Percentiles rank a stretch among this genome's conserved stretches.
phyloP scores from a whole-genome alignment of 2,113 vertebrate genomes.

The Okapia johnstoni region DNA sequence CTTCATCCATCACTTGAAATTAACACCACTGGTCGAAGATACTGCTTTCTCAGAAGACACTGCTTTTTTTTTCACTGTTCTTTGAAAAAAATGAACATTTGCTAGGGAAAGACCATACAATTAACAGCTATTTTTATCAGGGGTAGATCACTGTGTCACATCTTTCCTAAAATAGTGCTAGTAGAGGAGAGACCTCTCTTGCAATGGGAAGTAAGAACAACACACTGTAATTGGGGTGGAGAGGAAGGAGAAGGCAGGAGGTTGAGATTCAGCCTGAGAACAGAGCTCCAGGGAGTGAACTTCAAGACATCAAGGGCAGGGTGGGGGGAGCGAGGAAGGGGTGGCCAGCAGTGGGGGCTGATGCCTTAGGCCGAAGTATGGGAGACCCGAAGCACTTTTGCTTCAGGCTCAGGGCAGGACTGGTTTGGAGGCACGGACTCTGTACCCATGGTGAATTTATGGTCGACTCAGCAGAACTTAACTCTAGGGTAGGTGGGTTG shows the following conservation, averaged over 20 bases:
- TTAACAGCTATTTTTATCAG: not conserved
- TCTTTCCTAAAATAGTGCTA: not conserved
- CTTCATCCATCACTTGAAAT: not conserved
- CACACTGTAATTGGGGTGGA: not conserved
- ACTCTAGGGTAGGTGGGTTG: not conserved
- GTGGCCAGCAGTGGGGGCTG: not conserved
- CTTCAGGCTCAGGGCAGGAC: not conserved
- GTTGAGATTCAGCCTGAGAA: not conserved
- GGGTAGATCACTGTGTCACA: not conserved
- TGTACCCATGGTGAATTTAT: not conserved
- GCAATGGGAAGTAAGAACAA: not conserved
- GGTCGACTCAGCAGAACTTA: not conserved
- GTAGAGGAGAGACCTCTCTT: not conserved
- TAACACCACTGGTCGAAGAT: not conserved
- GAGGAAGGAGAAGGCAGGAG: not conserved
- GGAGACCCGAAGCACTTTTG: not conserved
- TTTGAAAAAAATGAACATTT: not conserved
- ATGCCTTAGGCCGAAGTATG: not conserved
- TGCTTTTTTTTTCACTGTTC: not conserved
- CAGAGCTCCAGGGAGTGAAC: not conserved
- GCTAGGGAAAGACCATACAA: not conserved
- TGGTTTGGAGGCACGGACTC: not conserved
- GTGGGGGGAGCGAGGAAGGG: rapidly evolving
- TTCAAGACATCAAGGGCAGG: not conserved
- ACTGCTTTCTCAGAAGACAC: not conserved